Evolutionary conservation across 1,140 invertebrate genomes (phyloP).

Genomic region (Hylaeus volcanicus): DNA sequence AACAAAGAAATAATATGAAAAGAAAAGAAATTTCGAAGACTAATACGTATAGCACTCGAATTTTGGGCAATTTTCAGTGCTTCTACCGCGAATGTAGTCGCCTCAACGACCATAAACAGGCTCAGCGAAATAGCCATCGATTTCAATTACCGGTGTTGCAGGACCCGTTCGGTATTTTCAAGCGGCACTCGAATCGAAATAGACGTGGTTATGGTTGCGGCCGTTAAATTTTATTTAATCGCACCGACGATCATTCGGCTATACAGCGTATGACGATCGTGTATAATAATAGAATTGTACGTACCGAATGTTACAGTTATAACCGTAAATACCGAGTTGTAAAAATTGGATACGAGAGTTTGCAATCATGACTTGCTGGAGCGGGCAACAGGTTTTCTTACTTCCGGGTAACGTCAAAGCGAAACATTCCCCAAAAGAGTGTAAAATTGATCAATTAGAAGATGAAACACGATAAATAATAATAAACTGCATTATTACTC

Average conservation of each 20-base stretch:
- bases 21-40: too few species aligned
- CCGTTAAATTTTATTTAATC: slow-evolving; percentile 48
- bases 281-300: slow-evolving; percentile 26
- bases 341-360: slow-evolving; percentile 19
- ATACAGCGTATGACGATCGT: neutral
- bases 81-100: neutral
- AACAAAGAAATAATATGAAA: too few species aligned
- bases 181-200: slow-evolving; percentile 11
- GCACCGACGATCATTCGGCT: slow-evolving; percentile 3
- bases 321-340: slow-evolving; percentile 7
- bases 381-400: neutral
- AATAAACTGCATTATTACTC: too few species aligned
- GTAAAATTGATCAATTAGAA: too few species aligned
- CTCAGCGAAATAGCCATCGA: slow-evolving; percentile 24
- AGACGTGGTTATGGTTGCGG: slow-evolving; percentile 22
- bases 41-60: neutral
- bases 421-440: too few species aligned
- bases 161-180: slow-evolving; percentile 3
- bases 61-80: slow-evolving; percentile 21
- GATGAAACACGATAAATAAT: too few species aligned
- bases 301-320: slow-evolving; percentile 18
- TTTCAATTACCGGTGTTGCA: slow-evolving; percentile 24
- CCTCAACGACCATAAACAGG: slow-evolving; percentile 26
- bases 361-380: neutral
- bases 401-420: neutral